Base-by-base conservation (phyloP, 2,888 invertebrate species). In the Auanema sp. region DNA sequence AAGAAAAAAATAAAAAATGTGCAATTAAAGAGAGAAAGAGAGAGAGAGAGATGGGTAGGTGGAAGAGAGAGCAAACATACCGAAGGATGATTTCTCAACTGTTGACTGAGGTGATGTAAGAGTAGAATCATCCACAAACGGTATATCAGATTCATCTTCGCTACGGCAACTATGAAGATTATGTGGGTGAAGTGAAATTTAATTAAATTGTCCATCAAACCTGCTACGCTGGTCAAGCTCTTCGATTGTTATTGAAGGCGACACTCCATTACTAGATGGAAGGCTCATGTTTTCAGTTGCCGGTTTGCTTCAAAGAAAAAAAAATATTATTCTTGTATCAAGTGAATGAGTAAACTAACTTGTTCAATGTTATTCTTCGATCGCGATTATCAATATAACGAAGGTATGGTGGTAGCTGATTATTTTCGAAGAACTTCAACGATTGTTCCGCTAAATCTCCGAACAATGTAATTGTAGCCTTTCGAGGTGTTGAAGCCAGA, bases 241-340 rank as follows among this genome's bases (percentile, higher is more conserved):
- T n/a, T 60, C 60, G 44, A 60, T 54, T 16, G 60, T 60, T 5
- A 60, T 42, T 8, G 60, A 60, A 25, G 60, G 60, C 53, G 60
- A 60, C 25, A 60, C 53, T n/a, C 60, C 60, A 21, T 49, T 53
- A 54, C 60, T 60, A 49, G 43, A 40, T 16, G 47, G 47, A 47
- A 21, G 16, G 16, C 47, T 47, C 47, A 47, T 21, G 21, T 47
- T 47, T 16, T 16, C 47, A 47, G 21, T 47, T 47, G 47, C 16
- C 16, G 21, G 21, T 10, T 18, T 47, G 21, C 47, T 21, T 47
- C 16, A 47, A 47, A 18, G 21, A 47, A 16, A 18, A 47, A 16
- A 47, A 47, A 47, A 47, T 47, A 47, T 47, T 47, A 40, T 56
- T 16, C 40, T 21, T 40, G 49, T 40, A 16, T 40, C 51, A 33